These are phyloP conservation scores for Phenganax marumi DNA, from an alignment of 92 coral and sea anemone genomes.

Conservation along the genomic window DNA sequence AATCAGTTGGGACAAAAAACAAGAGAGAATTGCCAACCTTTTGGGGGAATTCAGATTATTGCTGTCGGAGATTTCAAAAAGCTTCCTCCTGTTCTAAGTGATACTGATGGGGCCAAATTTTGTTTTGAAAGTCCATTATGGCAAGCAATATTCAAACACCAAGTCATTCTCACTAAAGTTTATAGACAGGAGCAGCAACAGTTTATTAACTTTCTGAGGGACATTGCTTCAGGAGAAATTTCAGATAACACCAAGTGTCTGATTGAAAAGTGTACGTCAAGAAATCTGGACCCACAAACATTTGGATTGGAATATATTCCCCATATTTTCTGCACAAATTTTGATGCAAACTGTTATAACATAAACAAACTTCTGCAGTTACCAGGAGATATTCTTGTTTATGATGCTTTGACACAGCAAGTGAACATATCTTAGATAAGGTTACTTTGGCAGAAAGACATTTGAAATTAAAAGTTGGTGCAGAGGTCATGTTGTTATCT, in stretches of 20 bases:
- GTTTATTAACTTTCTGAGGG: constrained; percentile 45
- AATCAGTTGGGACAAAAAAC: constrained; percentile 26
- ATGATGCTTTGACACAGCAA: constrained; percentile 8
- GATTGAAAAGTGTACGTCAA: constrained; percentile 7
- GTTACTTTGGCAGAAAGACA: constrained; percentile 9
- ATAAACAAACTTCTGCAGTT: constrained; percentile 1
- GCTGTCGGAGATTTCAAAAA: constrained; percentile 63
- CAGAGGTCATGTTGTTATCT: constrained; percentile 18
- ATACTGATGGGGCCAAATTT: constrained; percentile 36
- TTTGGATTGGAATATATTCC: constrained; percentile 11
- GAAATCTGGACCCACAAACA: neutral
- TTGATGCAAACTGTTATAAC: constrained; percentile 15
- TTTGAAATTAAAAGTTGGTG: constrained; percentile 15
- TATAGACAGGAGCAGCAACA: constrained; percentile 38
- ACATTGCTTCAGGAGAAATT: constrained; percentile 16
- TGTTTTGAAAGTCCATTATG: constrained; percentile 56
- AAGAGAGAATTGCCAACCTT: constrained; percentile 11
- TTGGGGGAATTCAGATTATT: constrained; percentile 65
- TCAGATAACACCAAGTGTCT: constrained; percentile 2
- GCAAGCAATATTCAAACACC: constrained; percentile 54
- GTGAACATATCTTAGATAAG: neutral
- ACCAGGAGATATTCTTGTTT: constrained; percentile 11
- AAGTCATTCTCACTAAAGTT: constrained; percentile 46
- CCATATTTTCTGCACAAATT: constrained; percentile 12
- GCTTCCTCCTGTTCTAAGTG: constrained; percentile 61